Base-by-base conservation (phyloP, 2,113 vertebrate species). In the Maccullochella peelii region DNA sequence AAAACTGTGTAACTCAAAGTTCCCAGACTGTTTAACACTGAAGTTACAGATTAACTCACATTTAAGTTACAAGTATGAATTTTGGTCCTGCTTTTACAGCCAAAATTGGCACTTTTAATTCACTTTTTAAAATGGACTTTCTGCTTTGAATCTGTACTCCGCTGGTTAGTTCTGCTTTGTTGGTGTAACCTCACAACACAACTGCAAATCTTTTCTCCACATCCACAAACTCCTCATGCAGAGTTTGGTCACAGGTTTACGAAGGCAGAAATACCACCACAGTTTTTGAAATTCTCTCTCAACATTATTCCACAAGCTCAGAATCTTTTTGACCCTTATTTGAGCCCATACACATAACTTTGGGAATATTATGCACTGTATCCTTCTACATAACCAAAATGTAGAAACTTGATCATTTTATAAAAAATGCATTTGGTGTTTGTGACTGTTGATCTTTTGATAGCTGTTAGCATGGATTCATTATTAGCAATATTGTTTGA, bases 401-500 rank as follows among this genome's bases (percentile, higher is more conserved):
- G 21, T 52, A 47, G 14, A 57, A 40, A 70, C 61, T 16, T n/a
- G 25, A 73, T 49, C 42, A 71, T 74, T 25, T 23, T 11, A 21
- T 4, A 33, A 1, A 67, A 86, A 71, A 21, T 3, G 0, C 14
- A 11, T 69, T 47, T 68, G 27, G 25, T 79, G 57, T 73, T 78
- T 80, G 71, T 76, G 67, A 88, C 36, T 55, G 14, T 77, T 67
- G 40, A 30, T 57, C 16, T 73, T 68, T 55, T 80, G 62, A 66
- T 79, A 83, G 69, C 72, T 33, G 38, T 77, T 30, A 77, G 54
- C 50, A 79, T 47, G 36, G 49, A 5, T 14, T 55, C 2, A 7
- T 54, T 49, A 33, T 33, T 71, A 82, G 75, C 14, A 77, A 65
- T 83, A 86, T 71, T 72, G 42, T 81, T 21, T n/a, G 40, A 67